These are phyloP conservation scores for Xylota segnis DNA, from an alignment of 2,888 invertebrate genomes.

Conservation along the genomic window DNA sequence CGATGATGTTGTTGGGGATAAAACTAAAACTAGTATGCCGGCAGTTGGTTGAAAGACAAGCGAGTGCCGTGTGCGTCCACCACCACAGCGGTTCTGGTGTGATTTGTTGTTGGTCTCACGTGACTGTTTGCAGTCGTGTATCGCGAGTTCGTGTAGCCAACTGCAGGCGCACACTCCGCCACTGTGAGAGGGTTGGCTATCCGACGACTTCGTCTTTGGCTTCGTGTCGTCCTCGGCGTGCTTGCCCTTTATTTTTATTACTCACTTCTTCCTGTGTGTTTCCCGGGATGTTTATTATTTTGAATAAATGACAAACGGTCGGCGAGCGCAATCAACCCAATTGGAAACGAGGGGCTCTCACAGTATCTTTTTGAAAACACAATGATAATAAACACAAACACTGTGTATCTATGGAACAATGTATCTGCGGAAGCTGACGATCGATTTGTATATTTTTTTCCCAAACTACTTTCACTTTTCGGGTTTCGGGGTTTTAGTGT, in stretches of 20 bases:
- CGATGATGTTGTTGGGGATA: constrained; percentile 66
- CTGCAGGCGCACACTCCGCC: constrained; percentile 72
- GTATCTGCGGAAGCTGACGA: constrained; percentile 62
- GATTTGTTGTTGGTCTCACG: constrained; percentile 40
- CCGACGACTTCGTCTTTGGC: constrained; percentile 29
- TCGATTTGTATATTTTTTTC: constrained; percentile 72
- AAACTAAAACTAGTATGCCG: constrained; percentile 71
- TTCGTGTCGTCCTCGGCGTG: constrained; percentile 5
- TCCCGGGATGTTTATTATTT: constrained; percentile 74
- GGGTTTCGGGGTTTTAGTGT: constrained; percentile 38
- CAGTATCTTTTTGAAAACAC: constrained; percentile 65
- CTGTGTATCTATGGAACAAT: constrained; percentile 47
- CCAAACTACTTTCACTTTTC: constrained; percentile 56
- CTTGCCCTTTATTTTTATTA: constrained; percentile 66
- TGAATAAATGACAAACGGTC: constrained; percentile 76
- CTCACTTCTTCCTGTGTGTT: constrained; percentile 66
- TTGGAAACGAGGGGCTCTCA: constrained; percentile 40
- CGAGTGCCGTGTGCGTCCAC: constrained; percentile 42
- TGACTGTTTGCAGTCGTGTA: constrained; percentile 32
- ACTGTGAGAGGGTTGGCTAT: constrained; percentile 65
- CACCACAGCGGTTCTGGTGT: constrained; percentile 23
- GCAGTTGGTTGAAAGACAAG: constrained; percentile 66
- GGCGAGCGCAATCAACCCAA: constrained; percentile 64
- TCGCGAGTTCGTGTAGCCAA: no score
- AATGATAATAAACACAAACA: constrained; percentile 71